Base-by-base conservation (phyloP, 2,797 vertebrate species). In the Eulemur rubriventer region DNA sequence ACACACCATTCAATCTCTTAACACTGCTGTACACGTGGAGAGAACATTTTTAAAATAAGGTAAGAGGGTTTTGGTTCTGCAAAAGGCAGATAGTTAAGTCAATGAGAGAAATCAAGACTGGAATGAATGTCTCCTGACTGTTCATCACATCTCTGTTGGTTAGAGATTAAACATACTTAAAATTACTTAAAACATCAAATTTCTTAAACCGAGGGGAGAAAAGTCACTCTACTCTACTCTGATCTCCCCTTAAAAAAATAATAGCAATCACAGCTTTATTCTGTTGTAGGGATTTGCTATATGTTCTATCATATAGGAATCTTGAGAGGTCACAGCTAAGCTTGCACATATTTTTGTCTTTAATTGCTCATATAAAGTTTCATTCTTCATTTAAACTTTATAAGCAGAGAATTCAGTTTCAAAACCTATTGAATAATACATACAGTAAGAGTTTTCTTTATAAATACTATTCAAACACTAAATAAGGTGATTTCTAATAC, bases 391-490 rank as follows among this genome's bases (percentile, higher is more conserved):
- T 94, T 67, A 88, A 52, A 28, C 16, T 95, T 84, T 72, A 22
- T 63, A 92, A 69, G 48, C 4, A 63, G 16, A 61, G 55, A 67
- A 59, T 79, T 82, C 61, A 46, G 63, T 76, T 88, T 95, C 50
- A 89, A 97, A 85, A 94, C 18, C 79, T 80, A 57, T 33, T 84
- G 50, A 96, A 28, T 67, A 75, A 79, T 24, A 41, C 38, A 30
- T 79, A 70, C 11, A 65, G 28, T 50, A 50, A 5, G 20, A 61
- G 22, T 72, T 50, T 57, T 76, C 65, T 89, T n/a, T 63, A 76
- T 24, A 79, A 91, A 75, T 57, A 17, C 6, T 63, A 80, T 38
- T 95, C 78, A 94, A 92, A 89, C 48, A 82, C 69, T 48, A 76
- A 59, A 61, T 6, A 59, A 75, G 10, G 30, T 69, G 30, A 86